phyloP scores from a whole-genome alignment of 2,113 vertebrate species.

The Rhombomys opimus region DNA sequence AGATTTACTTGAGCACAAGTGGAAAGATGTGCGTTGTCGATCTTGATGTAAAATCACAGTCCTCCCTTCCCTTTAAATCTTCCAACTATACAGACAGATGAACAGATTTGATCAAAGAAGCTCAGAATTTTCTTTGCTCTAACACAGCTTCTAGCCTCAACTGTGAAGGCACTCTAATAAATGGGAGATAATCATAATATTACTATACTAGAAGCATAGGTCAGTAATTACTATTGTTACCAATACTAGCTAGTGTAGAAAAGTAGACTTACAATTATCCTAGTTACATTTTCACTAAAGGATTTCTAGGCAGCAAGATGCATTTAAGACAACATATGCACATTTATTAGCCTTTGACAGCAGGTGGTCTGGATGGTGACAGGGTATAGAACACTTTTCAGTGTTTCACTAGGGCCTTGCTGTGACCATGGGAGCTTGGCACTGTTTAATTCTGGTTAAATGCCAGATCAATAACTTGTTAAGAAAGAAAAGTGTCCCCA shows the following conservation, averaged over 20 bases:
- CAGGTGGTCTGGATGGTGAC: slow-evolving; percentile 67
- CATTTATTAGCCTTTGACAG: slow-evolving; percentile 76
- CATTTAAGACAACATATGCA: slow-evolving; percentile 25
- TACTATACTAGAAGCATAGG: slow-evolving; percentile 51
- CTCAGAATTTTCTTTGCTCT: slow-evolving; percentile 26
- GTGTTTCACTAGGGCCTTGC: slow-evolving; percentile 78
- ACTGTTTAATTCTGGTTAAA: slow-evolving; percentile 81
- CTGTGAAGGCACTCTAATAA: slow-evolving; percentile 56
- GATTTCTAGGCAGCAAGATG: slow-evolving; percentile 26
- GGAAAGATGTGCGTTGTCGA: slow-evolving; percentile 9
- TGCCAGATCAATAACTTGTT: slow-evolving; percentile 84
- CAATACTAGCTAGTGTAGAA: slow-evolving; percentile 22
- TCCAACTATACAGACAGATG: slow-evolving; percentile 18
- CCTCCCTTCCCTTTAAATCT: slow-evolving; percentile 52
- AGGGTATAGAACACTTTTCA: slow-evolving; percentile 67
- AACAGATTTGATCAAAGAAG: slow-evolving; percentile 40
- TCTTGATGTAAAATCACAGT: slow-evolving; percentile 60
- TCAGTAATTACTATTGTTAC: slow-evolving; percentile 33
- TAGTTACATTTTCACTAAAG: slow-evolving; percentile 35
- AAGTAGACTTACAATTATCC: background rate
- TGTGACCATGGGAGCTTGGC: slow-evolving; percentile 69
- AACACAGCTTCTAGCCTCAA: slow-evolving; percentile 23
- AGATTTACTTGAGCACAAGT: slow-evolving; percentile 45
- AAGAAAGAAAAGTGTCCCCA: slow-evolving; percentile 78
- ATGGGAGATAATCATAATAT: slow-evolving; percentile 63